phyloP scores from a whole-genome alignment of 1,140 invertebrate genomes.

The Hestina assimilis region DNA sequence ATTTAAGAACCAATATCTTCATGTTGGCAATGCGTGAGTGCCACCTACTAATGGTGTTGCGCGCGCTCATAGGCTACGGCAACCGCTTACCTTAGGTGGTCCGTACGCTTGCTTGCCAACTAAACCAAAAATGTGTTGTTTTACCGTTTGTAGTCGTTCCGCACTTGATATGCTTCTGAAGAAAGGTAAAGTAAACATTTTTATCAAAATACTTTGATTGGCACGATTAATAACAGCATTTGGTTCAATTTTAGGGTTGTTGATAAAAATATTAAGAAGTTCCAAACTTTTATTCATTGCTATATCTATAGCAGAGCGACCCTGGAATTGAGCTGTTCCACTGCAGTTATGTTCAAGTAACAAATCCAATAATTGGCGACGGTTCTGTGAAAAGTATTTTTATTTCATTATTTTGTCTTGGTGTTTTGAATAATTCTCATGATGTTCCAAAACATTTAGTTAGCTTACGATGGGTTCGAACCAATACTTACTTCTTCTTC shows the following conservation, averaged over 20 bases:
- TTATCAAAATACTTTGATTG: slow-evolving; percentile 57
- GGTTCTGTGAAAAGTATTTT: slow-evolving; percentile 39
- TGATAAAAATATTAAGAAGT: slow-evolving; percentile 48
- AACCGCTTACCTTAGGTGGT: no score
- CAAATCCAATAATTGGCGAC: slow-evolving; percentile 40
- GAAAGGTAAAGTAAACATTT: slow-evolving; percentile 51
- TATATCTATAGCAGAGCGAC: slow-evolving; percentile 49
- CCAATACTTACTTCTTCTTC: slow-evolving; percentile 46
- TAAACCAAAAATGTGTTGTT: not conserved
- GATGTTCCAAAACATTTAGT: not conserved
- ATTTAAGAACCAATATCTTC: no score
- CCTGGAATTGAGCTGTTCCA: slow-evolving; percentile 45
- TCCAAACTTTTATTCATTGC: slow-evolving; percentile 44
- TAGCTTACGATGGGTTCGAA: no score
- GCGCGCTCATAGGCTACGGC: no score
- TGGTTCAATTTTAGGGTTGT: slow-evolving; percentile 42
- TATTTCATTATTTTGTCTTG: not conserved
- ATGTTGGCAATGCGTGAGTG: no score
- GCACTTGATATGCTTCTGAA: slow-evolving; percentile 37
- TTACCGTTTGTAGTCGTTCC: slow-evolving; percentile 46
- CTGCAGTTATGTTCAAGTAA: slow-evolving; percentile 53
- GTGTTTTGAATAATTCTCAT: not conserved
- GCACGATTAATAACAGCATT: slow-evolving; percentile 53
- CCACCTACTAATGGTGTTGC: no score
- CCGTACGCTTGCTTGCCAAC: not conserved